Evolutionary conservation across 2,113 vertebrate species (phyloP), one percentile per base, ranked within the genome.

Genomic region (Turdus rufiventris): DNA sequence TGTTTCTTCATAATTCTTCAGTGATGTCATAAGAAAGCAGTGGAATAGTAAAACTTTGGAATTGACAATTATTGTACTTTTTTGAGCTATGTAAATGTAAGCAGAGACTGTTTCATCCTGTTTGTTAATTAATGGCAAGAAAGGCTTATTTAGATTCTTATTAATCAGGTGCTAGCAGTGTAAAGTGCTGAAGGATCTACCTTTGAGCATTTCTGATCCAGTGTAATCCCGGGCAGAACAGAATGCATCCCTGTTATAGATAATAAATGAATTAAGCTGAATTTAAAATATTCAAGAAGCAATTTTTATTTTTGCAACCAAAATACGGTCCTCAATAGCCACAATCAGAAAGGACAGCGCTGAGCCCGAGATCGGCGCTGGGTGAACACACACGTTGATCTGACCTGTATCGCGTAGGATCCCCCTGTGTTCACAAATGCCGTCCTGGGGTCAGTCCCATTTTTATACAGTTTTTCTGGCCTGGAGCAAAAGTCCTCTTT

Each of bases 21-120:
- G 31, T 78, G 28, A 12, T 60, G 8, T 57, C 72, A 8, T 40
- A 62, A 58, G 56, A 78, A 77, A 77, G 33, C 2, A 3, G 31
- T 0, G 0, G 18, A 78, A 62, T 36, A 71, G 10, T 54, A 74
- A 58, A 54, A 61, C 14, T 61, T 48, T 0, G 0, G 15, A 79
- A 73, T 36, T 88, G 2, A 34, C 45, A 51, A 9, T 76, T 88
- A 20, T 1, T 88, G 34, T 57, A 8, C 12, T 66, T 36, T 33
- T 73, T 91, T 70, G 57, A 16, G 5, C 34, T 70, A 4, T 18
- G 8, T 82, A 62, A 76, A 57, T 40, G 5, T 65, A 70, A 80
- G 31, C 16, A 72, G 68, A 83, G 24, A 51, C 54, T 85, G 25
- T 23, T 66, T 61, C 42, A 42, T 80, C 28, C 23, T 43, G 5